Conservation (phyloP, 2,797 vertebrate species). For the Sebastes minor region DNA sequence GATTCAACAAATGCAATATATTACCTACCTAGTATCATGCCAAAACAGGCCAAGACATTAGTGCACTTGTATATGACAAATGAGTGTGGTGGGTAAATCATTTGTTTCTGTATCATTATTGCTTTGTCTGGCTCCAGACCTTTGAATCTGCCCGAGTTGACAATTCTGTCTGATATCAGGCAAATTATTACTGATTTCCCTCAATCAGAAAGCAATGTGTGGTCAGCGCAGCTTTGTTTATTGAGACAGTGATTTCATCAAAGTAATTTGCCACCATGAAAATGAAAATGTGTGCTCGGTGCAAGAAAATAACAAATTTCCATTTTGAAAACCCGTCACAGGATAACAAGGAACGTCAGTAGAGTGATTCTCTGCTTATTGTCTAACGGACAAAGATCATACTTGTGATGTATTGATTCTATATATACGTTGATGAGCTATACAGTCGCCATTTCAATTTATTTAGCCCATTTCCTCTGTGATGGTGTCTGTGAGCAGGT, state of each 20-base stretch:
- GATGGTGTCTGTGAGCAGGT: background rate
- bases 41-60: background rate
- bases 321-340: background rate
- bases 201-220: background rate
- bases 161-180: no score
- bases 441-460: background rate
- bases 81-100: background rate
- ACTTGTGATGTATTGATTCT: slow-evolving; percentile 15
- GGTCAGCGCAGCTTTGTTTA: background rate
- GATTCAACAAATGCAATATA: no score
- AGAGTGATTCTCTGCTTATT: background rate
- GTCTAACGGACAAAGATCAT: background rate
- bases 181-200: slow-evolving; percentile 13
- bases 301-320: background rate
- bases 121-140: background rate
- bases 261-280: background rate
- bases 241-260: background rate
- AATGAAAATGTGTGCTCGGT: background rate
- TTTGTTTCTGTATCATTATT: background rate
- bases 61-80: background rate
- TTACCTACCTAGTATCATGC: no score
- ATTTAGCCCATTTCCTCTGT: background rate
- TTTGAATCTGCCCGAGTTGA: background rate
- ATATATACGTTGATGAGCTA: slow-evolving; percentile 1
- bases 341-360: background rate